Evolutionary conservation across 2,888 invertebrate genomes (phyloP).

Genomic region (Apotomis capreana): DNA sequence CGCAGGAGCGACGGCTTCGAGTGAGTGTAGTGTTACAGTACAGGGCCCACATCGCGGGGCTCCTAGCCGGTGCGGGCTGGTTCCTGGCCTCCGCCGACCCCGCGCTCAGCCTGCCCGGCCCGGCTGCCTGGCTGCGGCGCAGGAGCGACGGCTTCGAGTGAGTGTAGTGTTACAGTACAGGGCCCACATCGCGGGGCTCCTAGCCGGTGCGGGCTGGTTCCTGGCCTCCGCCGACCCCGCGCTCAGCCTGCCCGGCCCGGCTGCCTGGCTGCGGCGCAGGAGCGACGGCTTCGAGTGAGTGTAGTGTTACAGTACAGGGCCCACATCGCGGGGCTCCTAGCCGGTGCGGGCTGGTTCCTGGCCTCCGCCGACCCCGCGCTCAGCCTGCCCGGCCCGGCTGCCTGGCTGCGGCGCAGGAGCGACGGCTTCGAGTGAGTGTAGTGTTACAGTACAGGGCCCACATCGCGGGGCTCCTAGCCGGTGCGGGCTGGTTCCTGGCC

Average conservation of each 20-base stretch:
- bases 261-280: constrained; percentile 69
- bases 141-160: too few relatives aligned
- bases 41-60: too few relatives aligned
- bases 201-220: constrained; percentile 60
- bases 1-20: too few relatives aligned
- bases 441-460: neutral
- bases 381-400: constrained; percentile 36
- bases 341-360: neutral
- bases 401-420: too few relatives aligned
- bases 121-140: too few relatives aligned
- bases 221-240: constrained; percentile 46
- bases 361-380: constrained; percentile 46
- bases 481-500: constrained; percentile 13
- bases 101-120: too few relatives aligned
- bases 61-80: too few relatives aligned
- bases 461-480: constrained; percentile 18
- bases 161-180: too few relatives aligned
- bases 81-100: too few relatives aligned
- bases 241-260: constrained; percentile 66
- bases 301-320: neutral
- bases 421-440: too few relatives aligned
- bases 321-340: constrained; percentile 39
- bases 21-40: too few relatives aligned
- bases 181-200: constrained; percentile 44
- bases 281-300: constrained; percentile 21